These are phyloP conservation scores for Luffia ferchaultella DNA, from an alignment of 2,888 invertebrate species.

Conservation along the genomic window DNA sequence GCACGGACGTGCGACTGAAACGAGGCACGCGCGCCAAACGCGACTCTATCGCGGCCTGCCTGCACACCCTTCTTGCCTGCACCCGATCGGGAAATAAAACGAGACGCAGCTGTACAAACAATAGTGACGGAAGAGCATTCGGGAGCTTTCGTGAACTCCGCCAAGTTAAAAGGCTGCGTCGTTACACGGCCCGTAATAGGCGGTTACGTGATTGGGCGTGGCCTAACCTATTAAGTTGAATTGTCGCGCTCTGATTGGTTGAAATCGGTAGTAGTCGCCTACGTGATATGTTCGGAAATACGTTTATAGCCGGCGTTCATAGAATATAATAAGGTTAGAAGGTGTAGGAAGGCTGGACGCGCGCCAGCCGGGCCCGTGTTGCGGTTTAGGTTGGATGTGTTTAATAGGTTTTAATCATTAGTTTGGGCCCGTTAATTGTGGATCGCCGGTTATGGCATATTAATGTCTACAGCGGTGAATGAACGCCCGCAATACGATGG, in stretches of 20 bases:
- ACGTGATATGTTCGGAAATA: constrained; percentile 66
- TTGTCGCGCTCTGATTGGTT: constrained; percentile 65
- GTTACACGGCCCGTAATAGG: constrained; percentile 65
- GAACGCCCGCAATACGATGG: too few relatives aligned
- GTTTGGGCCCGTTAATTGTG: constrained; percentile 40
- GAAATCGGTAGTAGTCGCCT: constrained; percentile 61
- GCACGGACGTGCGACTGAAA: constrained; percentile 63
- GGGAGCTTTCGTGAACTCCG: constrained; percentile 54
- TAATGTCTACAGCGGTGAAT: neutral
- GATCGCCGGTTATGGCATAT: constrained; percentile 12
- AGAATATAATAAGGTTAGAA: constrained; percentile 59
- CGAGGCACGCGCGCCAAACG: constrained; percentile 59
- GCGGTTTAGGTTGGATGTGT: constrained; percentile 47
- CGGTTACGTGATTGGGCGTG: constrained; percentile 68
- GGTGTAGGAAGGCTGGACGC: constrained; percentile 51
- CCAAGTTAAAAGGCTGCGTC: constrained; percentile 62
- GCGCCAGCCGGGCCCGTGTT: constrained; percentile 48
- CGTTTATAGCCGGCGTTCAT: constrained; percentile 61
- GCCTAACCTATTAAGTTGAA: constrained; percentile 62
- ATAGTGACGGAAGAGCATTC: constrained; percentile 4
- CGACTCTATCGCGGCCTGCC: constrained; percentile 58
- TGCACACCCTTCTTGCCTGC: constrained; percentile 30
- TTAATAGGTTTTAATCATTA: constrained; percentile 52
- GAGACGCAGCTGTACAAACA: constrained; percentile 20
- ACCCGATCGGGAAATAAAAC: constrained; percentile 37